Conservation (phyloP, 2,797 vertebrate genomes). For the Pseudomugil gertrudae region DNA sequence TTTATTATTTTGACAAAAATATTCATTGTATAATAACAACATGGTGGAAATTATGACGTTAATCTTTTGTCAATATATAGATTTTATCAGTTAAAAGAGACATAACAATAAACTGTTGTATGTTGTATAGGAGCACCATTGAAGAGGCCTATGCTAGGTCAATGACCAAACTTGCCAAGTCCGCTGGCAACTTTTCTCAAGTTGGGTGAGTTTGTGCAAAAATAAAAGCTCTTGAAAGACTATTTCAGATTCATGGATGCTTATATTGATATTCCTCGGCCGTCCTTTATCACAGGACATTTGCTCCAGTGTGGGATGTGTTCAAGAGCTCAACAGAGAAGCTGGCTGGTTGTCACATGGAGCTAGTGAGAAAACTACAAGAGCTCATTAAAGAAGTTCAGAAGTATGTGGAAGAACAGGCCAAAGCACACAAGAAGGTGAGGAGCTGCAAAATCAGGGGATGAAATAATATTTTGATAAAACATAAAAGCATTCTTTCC, state of each 20-base stretch:
- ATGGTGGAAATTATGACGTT: background rate
- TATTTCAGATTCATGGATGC: background rate
- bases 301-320: conserved; percentile 95
- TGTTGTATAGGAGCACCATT: conserved; percentile 87
- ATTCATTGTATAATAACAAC: background rate
- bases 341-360: conserved; percentile 93
- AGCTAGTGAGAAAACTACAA: conserved; percentile 93
- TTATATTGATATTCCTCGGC: background rate
- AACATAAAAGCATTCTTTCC: background rate
- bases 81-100: background rate
- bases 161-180: conserved; percentile 98
- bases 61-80: no score
- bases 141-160: conserved; percentile 95
- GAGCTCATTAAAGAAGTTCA: conserved; percentile 98
- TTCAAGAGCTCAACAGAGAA: conserved; percentile 97
- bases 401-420: conserved; percentile 97
- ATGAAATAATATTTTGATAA: background rate
- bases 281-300: conserved; percentile 81
- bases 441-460: background rate
- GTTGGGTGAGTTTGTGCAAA: conserved; percentile 87
- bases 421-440: conserved; percentile 98
- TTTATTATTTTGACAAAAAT: background rate
- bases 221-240: background rate
- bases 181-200: conserved; percentile 94
- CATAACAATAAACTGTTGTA: conserved; percentile 1